phyloP scores from a whole-genome alignment of 2,888 invertebrate genomes.

The Melinaea menophilus region DNA sequence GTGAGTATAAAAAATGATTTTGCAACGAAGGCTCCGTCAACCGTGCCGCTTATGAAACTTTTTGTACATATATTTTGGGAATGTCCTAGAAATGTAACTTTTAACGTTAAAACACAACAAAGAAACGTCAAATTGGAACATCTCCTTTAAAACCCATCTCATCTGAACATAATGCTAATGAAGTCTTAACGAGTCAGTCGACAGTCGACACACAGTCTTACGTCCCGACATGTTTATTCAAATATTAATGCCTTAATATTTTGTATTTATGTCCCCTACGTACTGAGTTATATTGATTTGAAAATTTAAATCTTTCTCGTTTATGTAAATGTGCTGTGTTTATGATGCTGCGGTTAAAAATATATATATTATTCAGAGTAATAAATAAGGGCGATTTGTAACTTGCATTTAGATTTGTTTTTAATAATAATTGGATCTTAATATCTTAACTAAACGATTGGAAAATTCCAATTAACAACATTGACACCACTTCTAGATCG shows the following conservation, averaged over 20 bases:
- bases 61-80: not conserved
- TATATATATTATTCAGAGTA: not conserved
- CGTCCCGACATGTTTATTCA: constrained; percentile 68
- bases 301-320: constrained; percentile 18
- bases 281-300: constrained; percentile 40
- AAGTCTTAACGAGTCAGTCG: constrained; percentile 46
- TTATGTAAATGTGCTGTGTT: constrained; percentile 3
- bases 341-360: constrained; percentile 9
- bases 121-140: not conserved
- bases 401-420: no score
- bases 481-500: no score
- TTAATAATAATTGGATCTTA: no score
- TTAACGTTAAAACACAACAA: constrained; percentile 11
- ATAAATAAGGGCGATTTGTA: no score
- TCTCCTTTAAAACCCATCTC: constrained; percentile 11
- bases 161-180: constrained; percentile 45
- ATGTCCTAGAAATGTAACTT: constrained; percentile 13
- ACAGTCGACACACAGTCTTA: constrained; percentile 49
- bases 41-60: not conserved
- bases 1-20: no score
- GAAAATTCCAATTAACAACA: no score
- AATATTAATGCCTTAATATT: constrained; percentile 67
- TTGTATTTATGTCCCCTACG: constrained; percentile 53
- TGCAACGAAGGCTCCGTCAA: no score
- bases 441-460: no score